These are phyloP conservation scores for Gulo gulo DNA, from an alignment of 2,113 vertebrate species.

Conservation along the genomic window DNA sequence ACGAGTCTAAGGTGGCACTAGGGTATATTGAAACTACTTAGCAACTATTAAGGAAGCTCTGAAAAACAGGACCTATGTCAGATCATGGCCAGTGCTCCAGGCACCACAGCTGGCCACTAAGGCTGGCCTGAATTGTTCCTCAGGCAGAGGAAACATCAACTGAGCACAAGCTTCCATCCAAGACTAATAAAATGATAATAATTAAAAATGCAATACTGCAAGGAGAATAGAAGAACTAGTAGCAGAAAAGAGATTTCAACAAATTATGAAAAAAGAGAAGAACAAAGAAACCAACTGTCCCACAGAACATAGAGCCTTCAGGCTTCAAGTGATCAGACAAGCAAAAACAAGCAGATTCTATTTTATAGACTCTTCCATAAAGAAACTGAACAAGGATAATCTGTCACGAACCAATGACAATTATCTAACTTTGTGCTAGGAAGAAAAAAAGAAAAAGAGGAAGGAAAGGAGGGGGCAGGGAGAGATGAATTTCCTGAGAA, in stretches of 20 bases:
- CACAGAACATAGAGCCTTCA: background rate
- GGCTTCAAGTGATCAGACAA: background rate
- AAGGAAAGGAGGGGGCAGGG: background rate
- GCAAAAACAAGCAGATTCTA: background rate
- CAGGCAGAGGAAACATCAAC: background rate
- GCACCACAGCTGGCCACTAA: background rate
- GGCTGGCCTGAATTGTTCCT: background rate
- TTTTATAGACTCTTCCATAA: background rate
- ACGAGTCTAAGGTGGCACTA: background rate
- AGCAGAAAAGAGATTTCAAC: background rate
- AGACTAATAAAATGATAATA: background rate
- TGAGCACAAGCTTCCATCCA: background rate
- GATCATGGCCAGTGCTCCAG: background rate
- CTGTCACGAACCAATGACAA: background rate
- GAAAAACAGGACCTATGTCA: background rate
- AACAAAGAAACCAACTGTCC: background rate
- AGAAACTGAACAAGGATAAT: background rate
- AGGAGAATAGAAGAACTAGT: background rate
- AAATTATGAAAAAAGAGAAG: background rate
- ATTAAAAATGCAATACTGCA: background rate
- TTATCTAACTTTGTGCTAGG: background rate
- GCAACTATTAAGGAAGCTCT: background rate
- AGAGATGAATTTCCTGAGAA: constrained; percentile 46
- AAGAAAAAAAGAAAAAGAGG: background rate
- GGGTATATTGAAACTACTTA: background rate